Conservation (phyloP, 2,113 vertebrate species). For the Aplodontia rufa region DNA sequence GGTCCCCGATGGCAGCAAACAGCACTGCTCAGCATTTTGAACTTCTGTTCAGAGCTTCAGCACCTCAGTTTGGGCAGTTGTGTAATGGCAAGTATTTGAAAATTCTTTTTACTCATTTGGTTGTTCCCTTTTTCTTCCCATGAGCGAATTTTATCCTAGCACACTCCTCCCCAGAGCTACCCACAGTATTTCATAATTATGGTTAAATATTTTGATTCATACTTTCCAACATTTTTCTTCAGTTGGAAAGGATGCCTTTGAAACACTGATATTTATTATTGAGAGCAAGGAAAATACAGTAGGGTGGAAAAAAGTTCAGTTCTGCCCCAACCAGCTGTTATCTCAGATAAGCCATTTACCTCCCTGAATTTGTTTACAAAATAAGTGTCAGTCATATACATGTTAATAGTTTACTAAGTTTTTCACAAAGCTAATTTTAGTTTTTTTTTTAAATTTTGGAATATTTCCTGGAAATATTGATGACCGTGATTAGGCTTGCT, state of each 20-base stretch:
- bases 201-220: background rate
- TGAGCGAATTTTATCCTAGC: background rate
- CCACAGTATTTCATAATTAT: background rate
- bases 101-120: background rate
- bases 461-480: background rate
- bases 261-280: background rate
- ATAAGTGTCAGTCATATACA: background rate
- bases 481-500: background rate
- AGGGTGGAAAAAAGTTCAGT: background rate
- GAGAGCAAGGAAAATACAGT: background rate
- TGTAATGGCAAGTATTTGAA: slow-evolving; percentile 91
- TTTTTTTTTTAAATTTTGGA: slow-evolving; percentile 34
- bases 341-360: background rate
- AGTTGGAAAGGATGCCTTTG: slow-evolving; percentile 9
- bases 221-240: slow-evolving; percentile 34
- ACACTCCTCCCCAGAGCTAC: too few relatives aligned
- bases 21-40: slow-evolving; percentile 95
- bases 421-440: slow-evolving; percentile 40
- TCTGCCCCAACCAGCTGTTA: background rate
- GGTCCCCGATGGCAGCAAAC: slow-evolving; percentile 92
- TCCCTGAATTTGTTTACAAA: background rate
- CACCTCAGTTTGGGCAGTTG: slow-evolving; percentile 98
- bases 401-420: background rate
- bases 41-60: slow-evolving; percentile 95
- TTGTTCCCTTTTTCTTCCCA: background rate